A percentile compares a stretch with the other conserved stretches of the same genome.
Conservation (phyloP, 2,113 vertebrate species). For the Manacus vitellinus region DNA sequence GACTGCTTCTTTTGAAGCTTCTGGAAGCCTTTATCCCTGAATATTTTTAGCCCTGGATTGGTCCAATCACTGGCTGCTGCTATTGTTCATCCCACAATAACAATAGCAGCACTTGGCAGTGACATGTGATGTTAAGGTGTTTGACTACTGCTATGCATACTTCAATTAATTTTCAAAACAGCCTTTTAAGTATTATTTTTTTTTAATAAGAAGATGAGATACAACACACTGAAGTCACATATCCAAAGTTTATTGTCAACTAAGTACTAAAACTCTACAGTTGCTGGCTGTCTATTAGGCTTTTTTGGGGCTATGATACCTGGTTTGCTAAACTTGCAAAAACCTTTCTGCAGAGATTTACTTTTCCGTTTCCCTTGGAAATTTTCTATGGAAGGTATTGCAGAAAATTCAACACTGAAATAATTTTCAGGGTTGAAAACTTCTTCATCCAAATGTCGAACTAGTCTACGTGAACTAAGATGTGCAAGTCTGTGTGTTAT, state of each 20-base stretch:
- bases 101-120: constrained; percentile 9
- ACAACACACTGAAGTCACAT: neutral
- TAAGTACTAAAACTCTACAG: neutral
- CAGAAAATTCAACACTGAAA: neutral
- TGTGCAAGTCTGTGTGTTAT: neutral
- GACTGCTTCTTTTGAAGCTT: constrained; percentile 53
- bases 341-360: neutral
- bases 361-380: neutral
- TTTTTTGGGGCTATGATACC: neutral
- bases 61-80: neutral
- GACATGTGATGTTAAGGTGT: neutral
- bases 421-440: neutral
- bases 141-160: neutral
- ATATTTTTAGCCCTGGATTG: constrained; percentile 40
- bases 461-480: neutral
- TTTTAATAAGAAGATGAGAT: neutral
- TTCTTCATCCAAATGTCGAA: neutral
- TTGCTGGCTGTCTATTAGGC: neutral
- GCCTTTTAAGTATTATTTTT: neutral
- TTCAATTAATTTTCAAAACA: constrained; percentile 21
- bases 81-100: constrained; percentile 35
- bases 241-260: neutral
- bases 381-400: neutral
- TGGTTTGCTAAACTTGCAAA: neutral
- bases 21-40: constrained; percentile 19